Percentiles rank a stretch among this genome's conserved stretches.
Conservation (phyloP, 2,113 vertebrate genomes). For the Dromas ardeola region DNA sequence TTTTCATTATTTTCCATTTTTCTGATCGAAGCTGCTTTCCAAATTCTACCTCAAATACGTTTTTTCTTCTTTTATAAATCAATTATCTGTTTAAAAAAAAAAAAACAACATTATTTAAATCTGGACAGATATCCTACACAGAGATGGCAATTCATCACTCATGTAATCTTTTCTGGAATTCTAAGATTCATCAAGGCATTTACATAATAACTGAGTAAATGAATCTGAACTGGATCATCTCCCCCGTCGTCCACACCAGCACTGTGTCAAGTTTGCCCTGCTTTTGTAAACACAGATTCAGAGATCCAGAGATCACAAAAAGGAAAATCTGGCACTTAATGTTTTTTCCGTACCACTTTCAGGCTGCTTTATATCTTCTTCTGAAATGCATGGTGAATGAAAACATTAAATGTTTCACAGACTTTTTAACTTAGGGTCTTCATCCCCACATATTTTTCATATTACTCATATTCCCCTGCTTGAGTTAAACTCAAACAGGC, state of each 20-base stretch:
- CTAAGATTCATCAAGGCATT: background rate
- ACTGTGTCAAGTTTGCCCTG: background rate
- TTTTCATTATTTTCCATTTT: background rate
- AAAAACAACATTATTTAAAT: background rate
- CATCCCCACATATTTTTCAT: conserved; percentile 73
- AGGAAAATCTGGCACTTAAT: background rate
- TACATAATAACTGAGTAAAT: background rate
- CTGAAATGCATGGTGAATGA: conserved; percentile 55
- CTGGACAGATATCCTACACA: background rate
- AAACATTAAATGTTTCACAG: conserved; percentile 67
- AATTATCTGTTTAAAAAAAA: background rate
- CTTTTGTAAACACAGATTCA: background rate
- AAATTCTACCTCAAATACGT: background rate
- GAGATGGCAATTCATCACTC: background rate
- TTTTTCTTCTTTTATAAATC: background rate
- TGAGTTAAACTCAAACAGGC: conserved; percentile 73
- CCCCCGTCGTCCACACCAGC: background rate
- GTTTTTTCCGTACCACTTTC: conserved; percentile 41
- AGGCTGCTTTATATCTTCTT: conserved; percentile 60
- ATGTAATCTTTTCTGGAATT: rapidly evolving
- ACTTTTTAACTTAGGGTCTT: conserved; percentile 73
- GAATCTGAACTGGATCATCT: background rate
- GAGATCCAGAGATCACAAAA: background rate
- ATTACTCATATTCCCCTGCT: conserved; percentile 76
- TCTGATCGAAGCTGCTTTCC: background rate